Evolutionary conservation across 35 echinoderm and acorn worm species (phyloP).

Genomic region (Ptychodera flava): DNA sequence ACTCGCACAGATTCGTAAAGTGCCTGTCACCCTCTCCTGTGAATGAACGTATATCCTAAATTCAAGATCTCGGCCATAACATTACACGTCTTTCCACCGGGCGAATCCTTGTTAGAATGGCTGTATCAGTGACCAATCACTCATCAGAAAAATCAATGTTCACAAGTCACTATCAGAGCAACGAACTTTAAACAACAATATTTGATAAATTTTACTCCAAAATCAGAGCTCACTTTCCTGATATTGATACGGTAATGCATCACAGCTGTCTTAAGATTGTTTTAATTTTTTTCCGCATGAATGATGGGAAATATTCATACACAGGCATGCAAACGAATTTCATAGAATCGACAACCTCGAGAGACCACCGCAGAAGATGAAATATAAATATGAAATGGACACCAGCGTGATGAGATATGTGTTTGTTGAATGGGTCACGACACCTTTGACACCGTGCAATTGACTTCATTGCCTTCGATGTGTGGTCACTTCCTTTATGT

Average conservation of each 20-base stretch:
- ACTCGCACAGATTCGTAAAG: too few species aligned
- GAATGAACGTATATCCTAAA: too few species aligned
- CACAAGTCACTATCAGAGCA: background rate
- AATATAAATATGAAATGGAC: background rate
- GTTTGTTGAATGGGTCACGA: background rate
- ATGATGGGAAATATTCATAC: background rate
- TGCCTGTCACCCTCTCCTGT: too few species aligned
- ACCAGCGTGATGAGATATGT: background rate
- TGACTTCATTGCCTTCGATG: background rate
- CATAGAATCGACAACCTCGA: background rate
- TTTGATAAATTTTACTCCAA: background rate
- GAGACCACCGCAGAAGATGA: background rate
- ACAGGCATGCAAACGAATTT: background rate
- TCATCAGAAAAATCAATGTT: background rate
- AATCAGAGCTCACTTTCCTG: background rate
- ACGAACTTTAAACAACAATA: background rate
- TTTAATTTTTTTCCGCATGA: background rate
- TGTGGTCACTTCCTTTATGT: too few species aligned
- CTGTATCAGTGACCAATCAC: background rate
- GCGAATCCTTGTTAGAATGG: background rate
- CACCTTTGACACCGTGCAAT: background rate
- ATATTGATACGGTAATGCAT: background rate
- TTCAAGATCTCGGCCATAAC: too few species aligned
- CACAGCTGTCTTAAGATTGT: background rate
- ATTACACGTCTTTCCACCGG: too few species aligned